A percentile compares a stretch with the other conserved stretches of the same genome.
Conservation (phyloP, 2,113 vertebrate genomes). For the Hemichromis elongatus region DNA sequence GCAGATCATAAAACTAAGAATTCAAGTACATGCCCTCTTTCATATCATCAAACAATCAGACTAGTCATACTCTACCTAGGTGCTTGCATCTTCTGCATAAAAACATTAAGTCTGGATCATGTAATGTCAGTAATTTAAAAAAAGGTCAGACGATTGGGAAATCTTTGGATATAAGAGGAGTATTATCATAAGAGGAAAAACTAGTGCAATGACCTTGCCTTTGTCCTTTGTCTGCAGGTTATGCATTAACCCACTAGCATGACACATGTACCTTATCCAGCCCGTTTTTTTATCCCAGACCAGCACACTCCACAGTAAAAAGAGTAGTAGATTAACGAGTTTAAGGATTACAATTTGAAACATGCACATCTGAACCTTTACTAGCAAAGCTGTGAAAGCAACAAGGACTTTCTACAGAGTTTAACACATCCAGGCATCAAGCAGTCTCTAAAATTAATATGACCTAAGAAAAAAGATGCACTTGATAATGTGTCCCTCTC, state of each 20-base stretch:
- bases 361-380: neutral
- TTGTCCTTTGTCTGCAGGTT: neutral
- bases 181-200: neutral
- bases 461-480: neutral
- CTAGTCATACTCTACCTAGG: neutral
- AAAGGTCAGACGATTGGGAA: neutral
- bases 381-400: neutral
- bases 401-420: neutral
- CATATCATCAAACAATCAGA: neutral
- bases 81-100: neutral
- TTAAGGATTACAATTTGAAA: neutral
- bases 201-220: neutral
- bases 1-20: neutral
- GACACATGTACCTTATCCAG: no score
- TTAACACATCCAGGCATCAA: neutral
- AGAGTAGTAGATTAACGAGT: neutral
- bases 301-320: fast-evolving
- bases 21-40: neutral
- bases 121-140: neutral
- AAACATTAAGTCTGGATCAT: neutral
- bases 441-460: neutral
- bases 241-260: neutral
- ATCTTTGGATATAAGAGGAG: neutral
- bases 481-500: neutral
- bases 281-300: neutral